A percentile compares a stretch with the other conserved stretches of the same genome.
phyloP scores from a whole-genome alignment of 1,140 invertebrate genomes.

The Diachasmimorpha longicaudata region DNA sequence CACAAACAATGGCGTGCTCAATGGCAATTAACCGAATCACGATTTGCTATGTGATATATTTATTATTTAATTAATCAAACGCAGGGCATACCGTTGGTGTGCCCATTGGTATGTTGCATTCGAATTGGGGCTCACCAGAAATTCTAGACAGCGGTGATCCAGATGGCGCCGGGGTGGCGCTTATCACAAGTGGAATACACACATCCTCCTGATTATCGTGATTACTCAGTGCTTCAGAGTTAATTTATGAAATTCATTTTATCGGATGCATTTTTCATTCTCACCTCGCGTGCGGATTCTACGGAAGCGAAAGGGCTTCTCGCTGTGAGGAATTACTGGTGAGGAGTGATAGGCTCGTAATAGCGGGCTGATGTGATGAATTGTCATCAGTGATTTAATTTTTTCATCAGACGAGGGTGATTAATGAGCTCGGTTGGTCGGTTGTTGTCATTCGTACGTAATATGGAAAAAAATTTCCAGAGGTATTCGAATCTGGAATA shows the following conservation, averaged over 20 bases:
- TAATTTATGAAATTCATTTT: background rate
- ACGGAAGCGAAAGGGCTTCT: background rate
- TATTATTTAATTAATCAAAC: slow-evolving; percentile 49
- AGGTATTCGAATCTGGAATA: background rate
- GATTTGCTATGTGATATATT: slow-evolving; percentile 43
- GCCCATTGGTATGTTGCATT: background rate
- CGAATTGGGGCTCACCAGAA: background rate
- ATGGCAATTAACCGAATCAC: slow-evolving; percentile 44
- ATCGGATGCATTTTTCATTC: background rate
- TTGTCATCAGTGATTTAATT: background rate
- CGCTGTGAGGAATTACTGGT: background rate
- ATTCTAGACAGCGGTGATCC: background rate
- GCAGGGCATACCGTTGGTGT: background rate
- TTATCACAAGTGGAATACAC: background rate
- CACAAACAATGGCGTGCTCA: slow-evolving; percentile 42
- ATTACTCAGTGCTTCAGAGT: slow-evolving; percentile 16
- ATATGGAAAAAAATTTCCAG: background rate
- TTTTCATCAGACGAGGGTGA: background rate
- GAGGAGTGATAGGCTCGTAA: background rate
- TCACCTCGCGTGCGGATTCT: background rate
- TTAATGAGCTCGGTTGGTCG: background rate
- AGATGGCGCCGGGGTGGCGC: background rate
- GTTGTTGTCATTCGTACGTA: background rate
- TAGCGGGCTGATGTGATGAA: background rate
- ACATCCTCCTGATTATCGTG: slow-evolving; percentile 20